Percentiles rank a stretch among this genome's conserved stretches.
Evolutionary conservation across 2,113 vertebrate species (phyloP).

Genomic region (Hyla sarda): DNA sequence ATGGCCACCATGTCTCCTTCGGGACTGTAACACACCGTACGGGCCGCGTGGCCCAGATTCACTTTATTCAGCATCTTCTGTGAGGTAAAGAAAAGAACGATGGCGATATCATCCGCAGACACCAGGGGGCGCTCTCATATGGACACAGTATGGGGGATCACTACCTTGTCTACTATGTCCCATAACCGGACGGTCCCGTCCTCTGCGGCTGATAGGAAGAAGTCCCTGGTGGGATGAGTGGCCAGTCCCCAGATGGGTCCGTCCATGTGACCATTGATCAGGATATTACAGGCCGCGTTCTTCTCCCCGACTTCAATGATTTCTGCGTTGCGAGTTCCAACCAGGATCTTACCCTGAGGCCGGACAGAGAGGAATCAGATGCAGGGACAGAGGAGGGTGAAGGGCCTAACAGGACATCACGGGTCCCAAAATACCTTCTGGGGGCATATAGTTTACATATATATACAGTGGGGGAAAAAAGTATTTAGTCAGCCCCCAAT

Average conservation of each 20-base stretch:
- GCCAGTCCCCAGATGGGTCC: slow-evolving; percentile 94
- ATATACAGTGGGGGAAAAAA: no score
- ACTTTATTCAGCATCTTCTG: slow-evolving; percentile 99
- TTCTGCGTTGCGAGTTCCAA: slow-evolving; percentile 93
- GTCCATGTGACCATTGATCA: slow-evolving; percentile 94
- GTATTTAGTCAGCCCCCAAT: no score
- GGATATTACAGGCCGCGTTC: slow-evolving; percentile 92
- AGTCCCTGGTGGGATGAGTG: slow-evolving; percentile 89
- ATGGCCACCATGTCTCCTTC: slow-evolving; percentile 98
- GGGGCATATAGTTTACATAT: no score
- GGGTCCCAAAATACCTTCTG: neutral
- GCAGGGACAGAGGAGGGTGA: neutral
- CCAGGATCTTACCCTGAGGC: slow-evolving; percentile 90
- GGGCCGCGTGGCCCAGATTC: slow-evolving; percentile 90
- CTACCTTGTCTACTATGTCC: slow-evolving; percentile 94
- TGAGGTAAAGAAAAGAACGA: slow-evolving; percentile 61
- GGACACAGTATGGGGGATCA: slow-evolving; percentile 44
- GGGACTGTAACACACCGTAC: slow-evolving; percentile 91
- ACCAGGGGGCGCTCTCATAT: neutral
- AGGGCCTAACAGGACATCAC: no score
- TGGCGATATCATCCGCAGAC: neutral
- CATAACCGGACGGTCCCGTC: slow-evolving; percentile 95
- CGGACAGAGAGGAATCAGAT: slow-evolving; percentile 45
- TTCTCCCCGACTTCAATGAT: slow-evolving; percentile 98
- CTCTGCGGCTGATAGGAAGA: slow-evolving; percentile 94